These are phyloP conservation scores for Dolichoris vasculosae DNA, from an alignment of 1,140 invertebrate species.

Conservation along the genomic window DNA sequence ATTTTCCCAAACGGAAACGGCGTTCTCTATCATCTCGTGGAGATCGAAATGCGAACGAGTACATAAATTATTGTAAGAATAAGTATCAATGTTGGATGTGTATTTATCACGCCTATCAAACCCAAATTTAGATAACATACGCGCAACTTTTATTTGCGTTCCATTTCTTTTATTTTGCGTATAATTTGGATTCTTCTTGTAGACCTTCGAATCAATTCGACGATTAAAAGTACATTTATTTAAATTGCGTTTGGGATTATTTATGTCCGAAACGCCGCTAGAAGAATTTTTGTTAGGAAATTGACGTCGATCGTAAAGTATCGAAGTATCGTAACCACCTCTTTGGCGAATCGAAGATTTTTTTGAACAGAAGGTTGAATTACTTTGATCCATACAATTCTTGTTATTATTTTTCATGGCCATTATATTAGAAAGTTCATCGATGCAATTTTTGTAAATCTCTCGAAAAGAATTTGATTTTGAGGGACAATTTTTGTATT, in stretches of 20 bases:
- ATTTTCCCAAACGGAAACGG: constrained; percentile 66
- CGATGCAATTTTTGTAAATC: too few species aligned
- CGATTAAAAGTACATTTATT: too few species aligned
- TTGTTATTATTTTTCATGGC: too few species aligned
- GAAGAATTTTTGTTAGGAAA: not conserved
- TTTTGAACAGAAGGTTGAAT: too few species aligned
- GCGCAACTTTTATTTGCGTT: not conserved
- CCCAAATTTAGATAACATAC: constrained; percentile 70
- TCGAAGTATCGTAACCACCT: too few species aligned
- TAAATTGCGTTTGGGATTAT: not conserved
- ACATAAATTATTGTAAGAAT: constrained; percentile 57
- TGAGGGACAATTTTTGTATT: not conserved
- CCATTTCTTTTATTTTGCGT: not conserved
- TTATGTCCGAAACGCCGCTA: not conserved
- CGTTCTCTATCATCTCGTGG: constrained; percentile 63
- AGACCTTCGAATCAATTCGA: too few species aligned
- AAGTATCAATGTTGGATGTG: constrained; percentile 67
- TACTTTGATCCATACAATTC: too few species aligned
- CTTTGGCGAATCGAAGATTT: too few species aligned
- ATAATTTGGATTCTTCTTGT: too few species aligned
- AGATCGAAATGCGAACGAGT: constrained; percentile 32
- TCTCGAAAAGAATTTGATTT: too few species aligned
- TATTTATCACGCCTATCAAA: constrained; percentile 73
- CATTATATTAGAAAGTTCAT: too few species aligned
- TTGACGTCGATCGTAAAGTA: not conserved